These are phyloP conservation scores for Pemphredon lugubris DNA, from an alignment of 2,888 invertebrate genomes.

Conservation along the genomic window DNA sequence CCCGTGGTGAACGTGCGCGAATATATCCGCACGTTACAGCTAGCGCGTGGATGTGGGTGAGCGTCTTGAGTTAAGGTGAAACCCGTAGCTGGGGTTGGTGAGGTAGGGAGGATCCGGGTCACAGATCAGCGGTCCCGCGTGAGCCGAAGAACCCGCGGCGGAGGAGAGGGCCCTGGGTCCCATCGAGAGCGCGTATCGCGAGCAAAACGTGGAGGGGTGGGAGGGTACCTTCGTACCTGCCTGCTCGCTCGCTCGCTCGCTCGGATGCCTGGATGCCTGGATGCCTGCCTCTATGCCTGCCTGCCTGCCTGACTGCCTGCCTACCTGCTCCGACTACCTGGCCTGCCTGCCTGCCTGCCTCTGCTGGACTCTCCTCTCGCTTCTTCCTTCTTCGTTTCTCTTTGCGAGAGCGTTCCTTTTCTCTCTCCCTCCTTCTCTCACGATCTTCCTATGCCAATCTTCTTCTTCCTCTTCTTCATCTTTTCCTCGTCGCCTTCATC, in stretches of 20 bases:
- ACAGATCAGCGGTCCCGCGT: conserved; percentile 80
- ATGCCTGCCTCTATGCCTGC: conserved; percentile 32
- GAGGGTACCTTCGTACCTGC: conserved; percentile 65
- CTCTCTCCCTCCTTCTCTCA: conserved; percentile 21
- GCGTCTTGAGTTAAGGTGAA: conserved; percentile 69
- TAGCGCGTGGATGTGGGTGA: conserved; percentile 59
- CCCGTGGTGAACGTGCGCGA: conserved; percentile 32
- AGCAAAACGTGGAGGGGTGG: no score
- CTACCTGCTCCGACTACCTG: conserved; percentile 11
- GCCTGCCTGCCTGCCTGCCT: conserved; percentile 1
- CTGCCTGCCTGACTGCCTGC: conserved; percentile 32
- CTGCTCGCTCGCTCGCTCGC: conserved; percentile 44
- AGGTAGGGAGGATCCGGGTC: conserved; percentile 81
- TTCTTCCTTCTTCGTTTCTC: conserved; percentile 26
- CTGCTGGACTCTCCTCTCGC: conserved; percentile 22
- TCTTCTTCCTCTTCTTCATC: conserved; percentile 3
- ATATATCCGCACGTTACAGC: conserved; percentile 26
- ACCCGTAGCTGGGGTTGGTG: conserved; percentile 71
- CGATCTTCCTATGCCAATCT: conserved; percentile 4
- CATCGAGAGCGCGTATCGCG: conserved; percentile 80
- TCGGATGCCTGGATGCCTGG: conserved; percentile 33
- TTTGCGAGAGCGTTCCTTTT: conserved; percentile 36
- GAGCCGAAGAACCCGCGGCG: conserved; percentile 72
- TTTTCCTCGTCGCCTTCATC: conserved; percentile 10
- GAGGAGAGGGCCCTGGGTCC: conserved; percentile 69